Evolutionary conservation across 2,797 vertebrate genomes (phyloP).

Genomic region (Chelon labrosus): DNA sequence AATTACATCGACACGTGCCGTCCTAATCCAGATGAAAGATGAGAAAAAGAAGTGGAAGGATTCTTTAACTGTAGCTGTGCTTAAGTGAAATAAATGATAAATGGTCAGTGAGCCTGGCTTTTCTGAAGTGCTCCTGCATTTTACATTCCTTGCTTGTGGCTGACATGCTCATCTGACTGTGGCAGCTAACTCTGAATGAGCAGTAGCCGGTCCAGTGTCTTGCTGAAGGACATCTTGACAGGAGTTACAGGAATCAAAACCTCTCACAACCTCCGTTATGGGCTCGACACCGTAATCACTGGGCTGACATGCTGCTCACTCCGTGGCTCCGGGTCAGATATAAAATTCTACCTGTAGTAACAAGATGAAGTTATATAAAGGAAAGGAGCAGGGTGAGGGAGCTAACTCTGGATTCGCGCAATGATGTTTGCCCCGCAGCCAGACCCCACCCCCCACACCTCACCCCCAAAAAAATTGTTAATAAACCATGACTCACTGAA

Average conservation of each 20-base stretch:
- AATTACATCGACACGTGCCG: neutral
- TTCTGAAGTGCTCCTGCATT: constrained; percentile 13
- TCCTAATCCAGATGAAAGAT: neutral
- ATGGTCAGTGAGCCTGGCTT: neutral
- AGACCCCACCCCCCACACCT: constrained; percentile 20
- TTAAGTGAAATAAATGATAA: constrained; percentile 20
- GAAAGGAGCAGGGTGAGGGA: constrained; percentile 17
- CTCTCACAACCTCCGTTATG: constrained; percentile 36
- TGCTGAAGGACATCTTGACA: constrained; percentile 39
- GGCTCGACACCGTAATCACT: constrained; percentile 26
- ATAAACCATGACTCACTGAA: constrained; percentile 68
- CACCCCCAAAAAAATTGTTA: constrained; percentile 18
- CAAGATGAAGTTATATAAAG: constrained; percentile 37
- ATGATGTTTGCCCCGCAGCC: constrained; percentile 41
- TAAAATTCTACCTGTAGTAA: constrained; percentile 30
- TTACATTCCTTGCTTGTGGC: constrained; percentile 14
- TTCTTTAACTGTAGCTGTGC: neutral
- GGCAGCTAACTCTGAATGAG: constrained; percentile 14
- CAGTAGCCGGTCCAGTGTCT: constrained; percentile 12
- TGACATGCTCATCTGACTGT: constrained; percentile 17
- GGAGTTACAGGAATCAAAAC: constrained; percentile 26
- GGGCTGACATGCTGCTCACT: constrained; percentile 22
- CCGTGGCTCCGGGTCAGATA: constrained; percentile 37
- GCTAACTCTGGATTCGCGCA: constrained; percentile 60
- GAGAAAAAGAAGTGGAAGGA: neutral